These are phyloP conservation scores for Volucella inanis DNA, from an alignment of 2,888 invertebrate genomes.

Conservation along the genomic window DNA sequence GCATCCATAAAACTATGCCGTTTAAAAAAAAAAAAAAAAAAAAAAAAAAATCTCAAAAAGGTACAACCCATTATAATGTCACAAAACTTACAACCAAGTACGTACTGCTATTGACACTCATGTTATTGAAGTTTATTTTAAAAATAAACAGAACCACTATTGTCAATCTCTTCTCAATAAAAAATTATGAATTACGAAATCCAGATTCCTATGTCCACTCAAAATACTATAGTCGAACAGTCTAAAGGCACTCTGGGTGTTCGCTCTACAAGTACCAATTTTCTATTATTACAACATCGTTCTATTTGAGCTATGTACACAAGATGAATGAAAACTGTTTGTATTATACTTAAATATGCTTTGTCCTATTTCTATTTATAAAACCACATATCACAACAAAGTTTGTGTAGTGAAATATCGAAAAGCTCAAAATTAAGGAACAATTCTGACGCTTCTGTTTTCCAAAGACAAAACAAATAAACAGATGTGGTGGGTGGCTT, in stretches of 20 bases:
- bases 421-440: slow-evolving; percentile 10
- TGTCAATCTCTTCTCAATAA: too few species aligned
- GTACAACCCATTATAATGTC: too few species aligned
- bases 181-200: too few species aligned
- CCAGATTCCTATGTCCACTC: too few species aligned
- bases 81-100: too few species aligned
- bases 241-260: neutral
- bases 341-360: neutral
- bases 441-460: slow-evolving; percentile 59
- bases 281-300: slow-evolving; percentile 22
- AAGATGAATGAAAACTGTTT: neutral
- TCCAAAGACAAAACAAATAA: slow-evolving; percentile 52
- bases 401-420: neutral
- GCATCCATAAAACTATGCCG: too few species aligned
- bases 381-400: slow-evolving; percentile 24
- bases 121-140: too few species aligned
- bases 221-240: too few species aligned
- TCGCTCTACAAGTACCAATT: slow-evolving; percentile 18
- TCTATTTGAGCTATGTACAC: slow-evolving; percentile 3
- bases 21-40: too few species aligned
- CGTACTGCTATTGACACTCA: too few species aligned
- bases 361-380: slow-evolving; percentile 44
- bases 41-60: too few species aligned
- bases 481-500: slow-evolving; percentile 24
- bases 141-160: too few species aligned